Base-by-base conservation (phyloP, 2,113 vertebrate species). In the Marcusenius ussheri region DNA sequence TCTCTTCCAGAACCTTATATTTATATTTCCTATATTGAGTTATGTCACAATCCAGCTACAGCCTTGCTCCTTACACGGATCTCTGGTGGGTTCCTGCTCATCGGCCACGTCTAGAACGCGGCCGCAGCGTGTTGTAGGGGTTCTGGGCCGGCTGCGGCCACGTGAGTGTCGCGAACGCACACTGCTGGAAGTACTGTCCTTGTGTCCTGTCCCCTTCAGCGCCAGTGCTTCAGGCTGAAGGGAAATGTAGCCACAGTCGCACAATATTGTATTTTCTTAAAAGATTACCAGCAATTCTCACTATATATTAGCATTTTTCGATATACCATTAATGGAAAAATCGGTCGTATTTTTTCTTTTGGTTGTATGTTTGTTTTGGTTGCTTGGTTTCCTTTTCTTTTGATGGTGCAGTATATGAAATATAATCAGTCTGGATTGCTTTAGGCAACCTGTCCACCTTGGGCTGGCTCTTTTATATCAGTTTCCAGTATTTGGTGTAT, bases 21-120 rank as follows among this genome's bases (percentile, higher is more conserved):
- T 97, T 97, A 97, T 97, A 97, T 97, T 97, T 97, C 97, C 96
- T 97, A 97, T 96, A 95, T 96, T 95, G 95, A 94, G 95, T 96
- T 86, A 51, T 89, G 95, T 96, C 97, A 96, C 96, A 97, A 94
- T 95, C 96, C 96, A 96, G 96, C 96, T 97, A 95, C 95, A 96
- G 95, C 96, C 96, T 96, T 96, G 96, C 96, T 95, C 94, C 47
- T 80, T 80, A 47, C 51, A 62, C 47, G 83, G 77, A 62, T 88
- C 5, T 80, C n/a, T 17, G 80, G 42, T 45, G 58, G 56, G 46
- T 39, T 90, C 47, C n/a, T 49, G 45, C 83, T 66, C 50, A 8
- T 3, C 21, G 17, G 51, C 51, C 49, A 13, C 24, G 56, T 50
- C 35, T 27, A 90, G 56, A 90, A 70, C 45, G 83, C 24, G 53